Percentiles rank a stretch among this genome's conserved stretches.
Evolutionary conservation across 2,888 invertebrate species (phyloP).

Genomic region (Rotaria macrura): DNA sequence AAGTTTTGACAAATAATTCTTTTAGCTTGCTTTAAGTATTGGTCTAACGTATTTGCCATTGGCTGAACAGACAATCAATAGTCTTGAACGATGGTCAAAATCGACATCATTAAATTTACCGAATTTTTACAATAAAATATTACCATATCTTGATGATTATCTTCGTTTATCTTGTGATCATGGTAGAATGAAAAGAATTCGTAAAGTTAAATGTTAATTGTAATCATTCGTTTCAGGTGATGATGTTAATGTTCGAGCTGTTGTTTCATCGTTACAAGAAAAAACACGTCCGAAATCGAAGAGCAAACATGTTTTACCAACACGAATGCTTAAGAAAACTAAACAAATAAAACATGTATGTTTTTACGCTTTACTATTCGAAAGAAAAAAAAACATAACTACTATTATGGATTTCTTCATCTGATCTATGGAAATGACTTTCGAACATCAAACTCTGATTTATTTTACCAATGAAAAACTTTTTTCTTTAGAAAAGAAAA

Average conservation of each 20-base stretch:
- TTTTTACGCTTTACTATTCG: no score
- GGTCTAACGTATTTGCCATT: slow-evolving; percentile 51
- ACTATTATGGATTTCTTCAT: no score
- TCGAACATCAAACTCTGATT: no score
- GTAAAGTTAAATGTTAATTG: neutral
- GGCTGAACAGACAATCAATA: slow-evolving; percentile 54
- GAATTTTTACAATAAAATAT: slow-evolving; percentile 47
- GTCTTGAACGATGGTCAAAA: slow-evolving; percentile 57
- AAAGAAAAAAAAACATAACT: no score
- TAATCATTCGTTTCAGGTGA: neutral
- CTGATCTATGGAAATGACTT: no score
- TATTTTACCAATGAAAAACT: no score
- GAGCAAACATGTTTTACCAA: neutral
- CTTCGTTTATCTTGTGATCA: slow-evolving; percentile 41
- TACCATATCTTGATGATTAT: slow-evolving; percentile 55
- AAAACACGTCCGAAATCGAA: neutral
- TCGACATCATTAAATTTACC: slow-evolving; percentile 39
- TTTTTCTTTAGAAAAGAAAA: no score
- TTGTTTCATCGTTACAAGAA: slow-evolving; percentile 3
- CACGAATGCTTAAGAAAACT: neutral
- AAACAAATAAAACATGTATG: slow-evolving; percentile 23
- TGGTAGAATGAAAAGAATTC: slow-evolving; percentile 36
- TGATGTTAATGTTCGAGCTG: slow-evolving; percentile 4
- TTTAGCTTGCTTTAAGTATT: slow-evolving; percentile 41
- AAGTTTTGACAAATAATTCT: neutral